Conservation (phyloP, 2,888 invertebrate species). For the Odontocolon sp. region DNA sequence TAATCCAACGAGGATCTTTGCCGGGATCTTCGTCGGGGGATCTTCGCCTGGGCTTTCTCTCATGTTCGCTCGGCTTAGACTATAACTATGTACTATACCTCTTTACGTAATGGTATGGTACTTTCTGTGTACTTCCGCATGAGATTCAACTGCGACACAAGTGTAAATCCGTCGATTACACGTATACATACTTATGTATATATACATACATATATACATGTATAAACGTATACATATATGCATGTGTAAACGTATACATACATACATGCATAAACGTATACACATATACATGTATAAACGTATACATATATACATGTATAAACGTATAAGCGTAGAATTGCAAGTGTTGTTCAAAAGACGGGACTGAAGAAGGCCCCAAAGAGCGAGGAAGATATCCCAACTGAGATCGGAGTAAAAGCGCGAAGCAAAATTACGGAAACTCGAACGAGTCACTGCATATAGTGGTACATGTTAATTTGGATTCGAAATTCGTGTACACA, state of each 20-base stretch:
- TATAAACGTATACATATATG: too few species aligned
- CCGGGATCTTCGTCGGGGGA: constrained; percentile 38
- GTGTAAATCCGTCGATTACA: constrained; percentile 47
- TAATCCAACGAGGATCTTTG: constrained; percentile 45
- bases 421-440: too few species aligned
- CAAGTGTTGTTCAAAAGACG: too few species aligned
- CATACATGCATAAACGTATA: too few species aligned
- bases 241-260: too few species aligned
- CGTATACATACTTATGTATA: constrained; percentile 3
- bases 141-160: neutral
- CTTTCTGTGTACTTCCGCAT: neutral
- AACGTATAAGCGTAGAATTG: too few species aligned
- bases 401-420: neutral
- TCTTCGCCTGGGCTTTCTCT: constrained; percentile 43
- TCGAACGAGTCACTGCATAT: neutral
- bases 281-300: too few species aligned
- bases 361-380: neutral
- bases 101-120: neutral
- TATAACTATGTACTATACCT: neutral
- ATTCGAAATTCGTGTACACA: neutral
- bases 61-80: constrained; percentile 37
- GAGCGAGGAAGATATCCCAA: neutral
- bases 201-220: too few species aligned
- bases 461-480: constrained; percentile 29
- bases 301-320: too few species aligned